Conservation (phyloP, 2,888 invertebrate genomes). For the Rhagonycha lutea region DNA sequence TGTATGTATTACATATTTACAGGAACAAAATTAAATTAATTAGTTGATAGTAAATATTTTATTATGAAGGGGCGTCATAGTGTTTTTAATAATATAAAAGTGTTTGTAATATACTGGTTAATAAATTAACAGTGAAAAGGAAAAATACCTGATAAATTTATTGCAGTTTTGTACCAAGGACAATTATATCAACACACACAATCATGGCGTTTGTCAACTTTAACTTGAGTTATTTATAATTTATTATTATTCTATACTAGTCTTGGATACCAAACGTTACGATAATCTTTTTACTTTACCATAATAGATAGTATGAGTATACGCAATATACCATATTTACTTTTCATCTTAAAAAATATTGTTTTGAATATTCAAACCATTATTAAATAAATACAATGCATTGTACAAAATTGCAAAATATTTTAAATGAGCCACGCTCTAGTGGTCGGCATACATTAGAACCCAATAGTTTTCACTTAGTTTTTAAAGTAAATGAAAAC, state of each 20-base stretch:
- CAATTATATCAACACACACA: constrained; percentile 1
- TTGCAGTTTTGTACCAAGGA: constrained; percentile 2
- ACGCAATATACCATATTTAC: too few relatives aligned
- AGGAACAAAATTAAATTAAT: not conserved
- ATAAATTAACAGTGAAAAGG: not conserved
- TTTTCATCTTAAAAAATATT: too few relatives aligned
- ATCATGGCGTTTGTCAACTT: not conserved
- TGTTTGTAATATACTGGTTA: not conserved
- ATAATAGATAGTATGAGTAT: too few relatives aligned
- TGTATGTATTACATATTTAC: not conserved
- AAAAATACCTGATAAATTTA: not conserved
- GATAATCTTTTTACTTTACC: too few relatives aligned
- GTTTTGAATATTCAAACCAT: too few relatives aligned
- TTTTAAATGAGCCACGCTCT: too few relatives aligned
- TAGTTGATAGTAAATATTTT: not conserved
- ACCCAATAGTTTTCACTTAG: too few relatives aligned
- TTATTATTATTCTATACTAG: constrained; percentile 1
- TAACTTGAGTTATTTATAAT: constrained; percentile 12
- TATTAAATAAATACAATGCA: too few relatives aligned
- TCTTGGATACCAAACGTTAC: not conserved
- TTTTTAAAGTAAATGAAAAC: too few relatives aligned
- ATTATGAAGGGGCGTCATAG: not conserved
- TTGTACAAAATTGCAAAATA: too few relatives aligned
- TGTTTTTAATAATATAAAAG: too few relatives aligned
- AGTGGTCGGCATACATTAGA: too few relatives aligned